Evolutionary conservation across 2,888 invertebrate genomes (phyloP).

Genomic region (Plemyria rubiginata): DNA sequence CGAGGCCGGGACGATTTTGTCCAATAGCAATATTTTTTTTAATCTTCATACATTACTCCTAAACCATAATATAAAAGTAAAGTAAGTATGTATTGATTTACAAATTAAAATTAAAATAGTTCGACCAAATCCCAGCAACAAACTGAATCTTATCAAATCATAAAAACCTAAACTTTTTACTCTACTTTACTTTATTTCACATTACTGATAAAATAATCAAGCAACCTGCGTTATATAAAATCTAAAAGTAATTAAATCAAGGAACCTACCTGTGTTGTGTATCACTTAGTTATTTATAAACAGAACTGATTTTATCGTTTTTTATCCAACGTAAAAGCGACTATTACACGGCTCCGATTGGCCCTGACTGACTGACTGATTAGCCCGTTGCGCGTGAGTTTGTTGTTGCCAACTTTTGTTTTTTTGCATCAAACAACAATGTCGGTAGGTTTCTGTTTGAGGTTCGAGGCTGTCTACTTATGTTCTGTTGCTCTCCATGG

Average conservation of each 20-base stretch:
- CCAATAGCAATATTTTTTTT: too few species aligned
- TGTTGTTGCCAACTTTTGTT: conserved; percentile 13
- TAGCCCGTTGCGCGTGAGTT: conserved; percentile 31
- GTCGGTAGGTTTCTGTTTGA: neutral
- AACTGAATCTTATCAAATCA: neutral
- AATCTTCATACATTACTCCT: too few species aligned
- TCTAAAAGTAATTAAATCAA: neutral
- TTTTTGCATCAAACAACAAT: conserved; percentile 5
- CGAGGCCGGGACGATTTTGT: too few species aligned
- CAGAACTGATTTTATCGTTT: conserved; percentile 4
- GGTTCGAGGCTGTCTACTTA: neutral
- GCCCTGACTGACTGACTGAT: conserved; percentile 57
- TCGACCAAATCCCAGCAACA: neutral
- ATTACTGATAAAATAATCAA: too few species aligned
- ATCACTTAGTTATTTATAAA: conserved; percentile 6
- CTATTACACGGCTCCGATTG: conserved; percentile 43
- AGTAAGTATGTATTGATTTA: too few species aligned
- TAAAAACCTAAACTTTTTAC: neutral
- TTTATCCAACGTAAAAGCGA: conserved; percentile 15
- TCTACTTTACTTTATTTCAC: too few species aligned
- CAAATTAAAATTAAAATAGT: neutral
- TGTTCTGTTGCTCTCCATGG: too few species aligned
- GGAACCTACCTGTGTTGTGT: neutral
- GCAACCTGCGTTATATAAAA: too few species aligned
- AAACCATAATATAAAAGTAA: too few species aligned